A percentile compares a stretch with the other conserved stretches of the same genome.
Evolutionary conservation across 2,113 vertebrate species (phyloP).

Genomic region (Gallinago jamesoni): DNA sequence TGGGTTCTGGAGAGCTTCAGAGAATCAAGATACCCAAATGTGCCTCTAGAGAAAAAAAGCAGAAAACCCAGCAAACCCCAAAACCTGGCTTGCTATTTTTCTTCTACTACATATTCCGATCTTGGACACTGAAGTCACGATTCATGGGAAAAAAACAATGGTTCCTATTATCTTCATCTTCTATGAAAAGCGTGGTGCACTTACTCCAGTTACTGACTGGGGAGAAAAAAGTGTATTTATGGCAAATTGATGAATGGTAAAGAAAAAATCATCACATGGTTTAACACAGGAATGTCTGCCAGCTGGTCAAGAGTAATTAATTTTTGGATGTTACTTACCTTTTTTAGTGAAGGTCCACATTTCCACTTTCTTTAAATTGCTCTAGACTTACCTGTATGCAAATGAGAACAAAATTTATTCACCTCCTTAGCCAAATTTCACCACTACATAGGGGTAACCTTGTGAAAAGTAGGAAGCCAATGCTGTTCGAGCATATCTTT

Average conservation of each 20-base stretch:
- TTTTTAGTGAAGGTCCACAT: not conserved
- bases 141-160: not conserved
- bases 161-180: not conserved
- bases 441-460: not conserved
- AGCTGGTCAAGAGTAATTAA: not conserved
- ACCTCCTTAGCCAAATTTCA: not conserved
- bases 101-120: not conserved
- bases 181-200: not conserved
- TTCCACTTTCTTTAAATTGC: not conserved
- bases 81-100: not conserved
- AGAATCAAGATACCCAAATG: not conserved
- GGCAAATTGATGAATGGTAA: not conserved
- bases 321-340: not conserved
- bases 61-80: not conserved
- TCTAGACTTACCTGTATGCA: not conserved
- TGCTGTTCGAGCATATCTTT: not conserved
- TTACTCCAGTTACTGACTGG: not conserved
- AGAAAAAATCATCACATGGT: not conserved
- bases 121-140: accelerated
- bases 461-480: not conserved
- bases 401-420: not conserved
- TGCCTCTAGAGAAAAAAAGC: not conserved
- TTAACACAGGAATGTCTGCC: not conserved
- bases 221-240: not conserved
- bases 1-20: not conserved